These are phyloP conservation scores for Zelostemma sp. DNA, from an alignment of 1,140 invertebrate species.

Conservation along the genomic window DNA sequence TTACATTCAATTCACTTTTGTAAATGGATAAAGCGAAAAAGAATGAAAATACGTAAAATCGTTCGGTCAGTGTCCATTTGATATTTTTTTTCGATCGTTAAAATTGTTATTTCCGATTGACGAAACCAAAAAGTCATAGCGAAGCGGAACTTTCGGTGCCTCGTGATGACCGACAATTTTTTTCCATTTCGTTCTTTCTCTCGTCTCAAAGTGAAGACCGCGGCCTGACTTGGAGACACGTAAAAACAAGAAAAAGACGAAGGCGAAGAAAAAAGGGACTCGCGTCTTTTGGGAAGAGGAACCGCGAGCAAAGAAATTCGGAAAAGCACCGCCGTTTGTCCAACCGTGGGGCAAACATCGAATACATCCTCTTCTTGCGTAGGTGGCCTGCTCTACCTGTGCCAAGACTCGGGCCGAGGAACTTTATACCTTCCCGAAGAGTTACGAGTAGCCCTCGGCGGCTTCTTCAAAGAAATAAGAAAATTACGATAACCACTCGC, in stretches of 20 bases:
- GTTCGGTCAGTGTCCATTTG: too few relatives aligned
- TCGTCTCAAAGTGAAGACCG: background rate
- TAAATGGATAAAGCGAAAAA: too few relatives aligned
- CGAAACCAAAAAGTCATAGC: too few relatives aligned
- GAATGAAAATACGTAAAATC: too few relatives aligned
- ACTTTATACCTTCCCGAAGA: constrained; percentile 35
- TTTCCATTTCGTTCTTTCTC: constrained; percentile 19
- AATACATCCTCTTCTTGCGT: constrained; percentile 28
- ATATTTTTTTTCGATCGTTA: too few relatives aligned
- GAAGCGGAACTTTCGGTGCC: background rate
- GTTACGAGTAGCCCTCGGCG: constrained; percentile 23
- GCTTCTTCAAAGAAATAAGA: constrained; percentile 39
- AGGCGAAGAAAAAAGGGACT: constrained; percentile 7
- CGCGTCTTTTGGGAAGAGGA: constrained; percentile 10
- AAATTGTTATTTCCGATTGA: too few relatives aligned
- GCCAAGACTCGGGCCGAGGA: constrained; percentile 7
- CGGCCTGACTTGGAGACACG: background rate
- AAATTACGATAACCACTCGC: constrained; percentile 31
- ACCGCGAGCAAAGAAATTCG: constrained; percentile 44
- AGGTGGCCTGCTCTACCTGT: constrained; percentile 28
- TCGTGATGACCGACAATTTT: constrained; percentile 1
- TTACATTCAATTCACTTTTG: too few relatives aligned
- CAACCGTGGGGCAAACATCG: constrained; percentile 57
- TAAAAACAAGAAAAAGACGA: background rate
- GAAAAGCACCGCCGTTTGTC: constrained; percentile 63